These are phyloP conservation scores for Aspidiotus rigidus DNA, from an alignment of 2,888 invertebrate species.

Conservation along the genomic window DNA sequence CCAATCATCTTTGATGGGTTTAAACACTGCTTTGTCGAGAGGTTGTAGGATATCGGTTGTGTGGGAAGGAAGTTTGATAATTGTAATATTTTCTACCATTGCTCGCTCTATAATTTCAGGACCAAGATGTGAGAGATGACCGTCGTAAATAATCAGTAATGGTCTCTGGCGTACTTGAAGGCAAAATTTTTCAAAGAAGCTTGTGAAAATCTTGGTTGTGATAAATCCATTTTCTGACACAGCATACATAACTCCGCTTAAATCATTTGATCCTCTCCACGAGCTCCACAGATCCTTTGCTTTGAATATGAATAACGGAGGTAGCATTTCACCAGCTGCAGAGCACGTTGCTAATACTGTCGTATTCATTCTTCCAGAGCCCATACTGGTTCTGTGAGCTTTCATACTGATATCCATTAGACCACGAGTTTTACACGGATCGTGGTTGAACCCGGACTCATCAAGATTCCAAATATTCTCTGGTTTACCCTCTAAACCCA, in stretches of 20 bases:
- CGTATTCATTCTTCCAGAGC: not conserved
- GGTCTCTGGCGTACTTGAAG: not conserved
- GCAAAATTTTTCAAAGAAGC: not conserved
- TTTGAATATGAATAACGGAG: constrained; percentile 1
- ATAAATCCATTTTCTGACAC: constrained; percentile 2
- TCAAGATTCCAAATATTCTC: not conserved
- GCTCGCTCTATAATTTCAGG: not conserved
- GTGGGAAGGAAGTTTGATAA: not conserved
- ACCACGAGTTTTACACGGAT: not conserved
- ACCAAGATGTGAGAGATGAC: constrained; percentile 3
- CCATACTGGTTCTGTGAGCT: not conserved
- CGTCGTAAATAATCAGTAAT: not conserved
- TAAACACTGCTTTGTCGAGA: not conserved
- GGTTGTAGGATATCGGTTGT: not conserved
- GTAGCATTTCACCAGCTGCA: not conserved
- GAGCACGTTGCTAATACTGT: not conserved
- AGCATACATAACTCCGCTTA: not conserved
- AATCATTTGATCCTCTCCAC: not conserved
- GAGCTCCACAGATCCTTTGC: not conserved
- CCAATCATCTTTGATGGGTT: constrained; percentile 4
- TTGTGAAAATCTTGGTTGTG: not conserved
- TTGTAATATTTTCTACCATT: not conserved
- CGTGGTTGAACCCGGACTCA: constrained; percentile 2
- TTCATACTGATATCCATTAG: not conserved
- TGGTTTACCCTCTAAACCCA: constrained; percentile 1